Conservation (phyloP, 2,888 invertebrate species). For the Tenthredo distinguenda region DNA sequence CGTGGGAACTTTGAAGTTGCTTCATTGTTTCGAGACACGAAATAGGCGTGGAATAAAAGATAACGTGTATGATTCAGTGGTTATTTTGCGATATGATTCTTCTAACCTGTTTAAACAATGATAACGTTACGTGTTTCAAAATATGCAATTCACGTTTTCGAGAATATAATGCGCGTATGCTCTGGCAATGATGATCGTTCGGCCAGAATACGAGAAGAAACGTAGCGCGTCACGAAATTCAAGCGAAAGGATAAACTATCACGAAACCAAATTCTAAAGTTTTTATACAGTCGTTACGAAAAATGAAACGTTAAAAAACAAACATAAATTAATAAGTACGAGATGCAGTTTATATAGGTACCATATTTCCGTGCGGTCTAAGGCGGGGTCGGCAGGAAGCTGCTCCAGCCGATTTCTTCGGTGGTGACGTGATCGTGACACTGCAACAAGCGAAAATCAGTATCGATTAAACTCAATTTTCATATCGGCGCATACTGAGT, state of each 20-base stretch:
- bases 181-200: neutral
- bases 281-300: neutral
- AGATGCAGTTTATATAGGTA: constrained; percentile 25
- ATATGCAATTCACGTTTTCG: neutral
- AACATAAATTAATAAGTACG: neutral
- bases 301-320: constrained; percentile 25
- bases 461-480: neutral
- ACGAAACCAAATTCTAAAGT: neutral
- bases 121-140: neutral
- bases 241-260: neutral
- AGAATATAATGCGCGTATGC: neutral
- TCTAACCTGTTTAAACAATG: neutral
- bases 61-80: neutral
- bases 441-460: constrained; percentile 41
- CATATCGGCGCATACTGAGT: neutral
- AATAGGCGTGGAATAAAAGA: neutral
- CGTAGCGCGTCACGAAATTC: neutral
- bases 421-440: constrained; percentile 15
- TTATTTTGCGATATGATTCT: neutral
- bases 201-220: neutral
- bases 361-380: constrained; percentile 39
- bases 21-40: neutral
- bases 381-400: neutral
- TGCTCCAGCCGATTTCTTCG: constrained; percentile 17
- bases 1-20: neutral